Evolutionary conservation across 2,113 vertebrate species (phyloP).

Genomic region (Motacilla tschutschensis): DNA sequence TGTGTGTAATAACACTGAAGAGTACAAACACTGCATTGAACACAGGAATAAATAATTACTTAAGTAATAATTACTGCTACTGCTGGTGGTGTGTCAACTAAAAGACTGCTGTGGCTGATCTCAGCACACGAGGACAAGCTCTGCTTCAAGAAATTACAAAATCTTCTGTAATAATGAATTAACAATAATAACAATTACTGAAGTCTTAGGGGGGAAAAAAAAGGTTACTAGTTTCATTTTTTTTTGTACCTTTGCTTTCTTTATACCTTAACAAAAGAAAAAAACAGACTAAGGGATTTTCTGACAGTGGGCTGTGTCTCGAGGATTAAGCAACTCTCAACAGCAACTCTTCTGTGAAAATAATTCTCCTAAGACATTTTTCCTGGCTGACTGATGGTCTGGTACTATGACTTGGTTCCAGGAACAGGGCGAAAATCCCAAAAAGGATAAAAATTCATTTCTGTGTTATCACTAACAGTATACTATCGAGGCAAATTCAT

Average conservation of each 20-base stretch:
- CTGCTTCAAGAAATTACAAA: not conserved
- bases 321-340: not conserved
- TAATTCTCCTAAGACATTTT: not conserved
- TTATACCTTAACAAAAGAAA: not conserved
- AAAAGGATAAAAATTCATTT: not conserved
- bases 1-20: not conserved
- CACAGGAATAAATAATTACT: not conserved
- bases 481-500: not conserved
- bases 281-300: not conserved
- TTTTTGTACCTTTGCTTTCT: not conserved
- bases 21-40: not conserved
- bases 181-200: not conserved
- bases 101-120: not conserved
- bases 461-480: not conserved
- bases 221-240: not conserved
- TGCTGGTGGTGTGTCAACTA: not conserved
- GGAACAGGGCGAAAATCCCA: not conserved
- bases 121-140: not conserved
- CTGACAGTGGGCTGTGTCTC: not conserved
- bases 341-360: not conserved
- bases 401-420: not conserved
- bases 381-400: not conserved
- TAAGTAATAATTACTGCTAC: not conserved
- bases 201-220: not conserved
- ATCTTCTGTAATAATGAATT: not conserved